phyloP scores from a whole-genome alignment of 37 sponge, comb jelly and placozoan species.

The Agelas oroides region DNA sequence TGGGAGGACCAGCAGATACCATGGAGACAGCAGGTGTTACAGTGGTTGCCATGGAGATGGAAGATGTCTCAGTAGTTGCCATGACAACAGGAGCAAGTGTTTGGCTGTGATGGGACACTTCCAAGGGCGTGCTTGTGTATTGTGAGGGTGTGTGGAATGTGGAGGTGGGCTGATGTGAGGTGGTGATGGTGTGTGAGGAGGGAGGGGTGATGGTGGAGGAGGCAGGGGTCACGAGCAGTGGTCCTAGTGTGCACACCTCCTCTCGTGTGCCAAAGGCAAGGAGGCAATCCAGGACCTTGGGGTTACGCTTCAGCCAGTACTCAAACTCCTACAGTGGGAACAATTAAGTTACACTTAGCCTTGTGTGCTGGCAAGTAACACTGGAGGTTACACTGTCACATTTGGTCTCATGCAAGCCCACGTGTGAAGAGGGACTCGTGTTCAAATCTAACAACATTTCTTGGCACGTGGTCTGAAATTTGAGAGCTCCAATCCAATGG shows the following conservation, averaged over 20 bases:
- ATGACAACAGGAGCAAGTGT: too few relatives aligned
- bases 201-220: background rate
- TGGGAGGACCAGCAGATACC: background rate
- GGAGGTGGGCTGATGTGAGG: background rate
- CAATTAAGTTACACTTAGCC: too few relatives aligned
- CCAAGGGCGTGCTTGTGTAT: background rate
- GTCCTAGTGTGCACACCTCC: conserved; percentile 35
- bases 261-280: conserved; percentile 50
- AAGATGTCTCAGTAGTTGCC: too few relatives aligned
- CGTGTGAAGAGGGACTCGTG: too few relatives aligned
- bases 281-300: conserved; percentile 78
- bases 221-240: conserved; percentile 30
- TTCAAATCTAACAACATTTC: too few relatives aligned
- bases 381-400: too few relatives aligned
- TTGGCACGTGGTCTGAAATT: too few relatives aligned
- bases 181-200: background rate
- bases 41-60: too few relatives aligned
- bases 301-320: conserved; percentile 86
- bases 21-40: background rate
- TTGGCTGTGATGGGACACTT: background rate
- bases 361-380: too few relatives aligned
- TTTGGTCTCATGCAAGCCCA: too few relatives aligned
- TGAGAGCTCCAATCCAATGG: too few relatives aligned
- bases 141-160: background rate
- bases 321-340: conserved; percentile 80